A percentile compares a stretch with the other conserved stretches of the same genome.
Evolutionary conservation across 2,113 vertebrate species (phyloP).

Genomic region (Archocentrus centrarchus): DNA sequence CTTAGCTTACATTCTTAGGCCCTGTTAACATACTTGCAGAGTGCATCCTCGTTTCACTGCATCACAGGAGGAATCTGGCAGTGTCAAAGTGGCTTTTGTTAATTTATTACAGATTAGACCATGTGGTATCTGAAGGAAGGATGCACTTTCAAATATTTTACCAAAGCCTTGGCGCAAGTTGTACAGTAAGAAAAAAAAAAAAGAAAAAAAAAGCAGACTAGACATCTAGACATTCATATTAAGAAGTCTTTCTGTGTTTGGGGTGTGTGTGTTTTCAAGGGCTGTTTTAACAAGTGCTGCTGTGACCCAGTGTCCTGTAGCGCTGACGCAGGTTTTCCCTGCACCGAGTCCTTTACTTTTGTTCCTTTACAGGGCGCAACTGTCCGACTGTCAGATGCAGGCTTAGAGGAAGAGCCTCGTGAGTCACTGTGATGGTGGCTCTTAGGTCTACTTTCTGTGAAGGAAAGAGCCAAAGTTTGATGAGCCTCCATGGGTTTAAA

Average conservation of each 20-base stretch:
- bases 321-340: constrained; percentile 76
- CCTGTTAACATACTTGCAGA: constrained; percentile 61
- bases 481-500: constrained; percentile 78
- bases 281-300: constrained; percentile 71
- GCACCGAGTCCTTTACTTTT: constrained; percentile 81
- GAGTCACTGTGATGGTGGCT: constrained; percentile 69
- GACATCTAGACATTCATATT: constrained; percentile 81
- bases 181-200: constrained; percentile 84
- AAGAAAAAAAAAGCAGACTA: constrained; percentile 45
- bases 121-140: constrained; percentile 28
- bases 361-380: constrained; percentile 79
- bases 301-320: constrained; percentile 84
- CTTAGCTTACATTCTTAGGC: constrained; percentile 78
- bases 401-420: constrained; percentile 63
- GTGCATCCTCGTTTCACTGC: constrained; percentile 35
- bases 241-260: constrained; percentile 90
- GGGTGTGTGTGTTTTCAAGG: constrained; percentile 85
- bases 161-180: constrained; percentile 69
- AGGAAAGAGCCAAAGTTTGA: constrained; percentile 70
- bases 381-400: constrained; percentile 69
- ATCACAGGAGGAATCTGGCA: not conserved
- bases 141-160: constrained; percentile 78
- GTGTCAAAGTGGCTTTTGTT: constrained; percentile 18
- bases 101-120: not conserved
- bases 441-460: constrained; percentile 68